Evolutionary conservation across 2,113 vertebrate species (phyloP), one percentile per base, ranked within the genome.

Genomic region (Poeciliopsis turrubarensis): DNA sequence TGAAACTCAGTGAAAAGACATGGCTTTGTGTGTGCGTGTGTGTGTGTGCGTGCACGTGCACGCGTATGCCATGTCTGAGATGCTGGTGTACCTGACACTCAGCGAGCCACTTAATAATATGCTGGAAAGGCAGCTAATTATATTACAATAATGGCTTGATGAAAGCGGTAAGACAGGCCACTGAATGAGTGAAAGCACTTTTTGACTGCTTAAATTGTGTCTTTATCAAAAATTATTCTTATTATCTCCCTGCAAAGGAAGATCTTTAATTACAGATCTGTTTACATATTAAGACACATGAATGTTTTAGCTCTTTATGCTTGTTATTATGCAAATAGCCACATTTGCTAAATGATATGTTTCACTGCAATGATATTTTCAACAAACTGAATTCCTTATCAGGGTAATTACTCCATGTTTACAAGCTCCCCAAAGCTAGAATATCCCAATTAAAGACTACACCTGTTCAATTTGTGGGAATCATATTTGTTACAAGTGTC

Each of bases 121-220:
- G 83, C 87, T 88, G 81, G 91, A 92, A 89, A 90, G 91, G 89
- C 90, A 87, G 89, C 90, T 94, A 95, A 94, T 94, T 94, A 94
- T 91, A 91, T 92, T 82, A 90, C 93, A 90, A 93, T 95, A 94
- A 94, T 80, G 82, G 86, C 88, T 85, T 88, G 91, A 91, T 92
- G 92, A 92, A 92, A 88, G 92, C 89, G 87, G 79, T 79, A 84
- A 83, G 89, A 86, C 86, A 79, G 89, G 81, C 85, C 81, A 44
- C 34, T 82, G 83, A 81, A 79, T 89, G 80, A 91, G 73, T 83
- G 87, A 89, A 85, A 70, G 87, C 70, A 71, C 72, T 57, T 70
- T 74, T 61, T 34, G 73, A 62, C 73, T 66, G 66, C 80, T 70
- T 70, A 68, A 80, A 57, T 74, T 82, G 67, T 70, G 77, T 82